Conservation (phyloP, 2,888 invertebrate species). For the Papilio gigon region DNA sequence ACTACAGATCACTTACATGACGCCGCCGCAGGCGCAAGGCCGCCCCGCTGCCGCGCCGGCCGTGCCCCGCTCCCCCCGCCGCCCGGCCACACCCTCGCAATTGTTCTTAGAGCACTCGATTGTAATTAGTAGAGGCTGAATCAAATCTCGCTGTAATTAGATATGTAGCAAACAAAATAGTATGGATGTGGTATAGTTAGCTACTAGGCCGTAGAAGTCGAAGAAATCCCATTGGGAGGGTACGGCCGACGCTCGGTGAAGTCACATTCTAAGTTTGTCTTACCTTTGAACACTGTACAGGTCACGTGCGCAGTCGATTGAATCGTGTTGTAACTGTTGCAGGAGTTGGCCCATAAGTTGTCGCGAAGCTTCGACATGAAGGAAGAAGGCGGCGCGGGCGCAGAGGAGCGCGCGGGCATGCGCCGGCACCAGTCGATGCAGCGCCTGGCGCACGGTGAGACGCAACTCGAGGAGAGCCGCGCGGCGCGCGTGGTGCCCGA, state of each 20-base stretch:
- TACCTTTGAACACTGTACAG: slow-evolving; percentile 12
- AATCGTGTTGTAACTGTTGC: slow-evolving; percentile 47
- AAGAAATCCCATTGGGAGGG: slow-evolving; percentile 25
- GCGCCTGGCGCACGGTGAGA: slow-evolving; percentile 85
- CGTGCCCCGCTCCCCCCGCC: slow-evolving; percentile 64
- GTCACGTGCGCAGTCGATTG: too few species aligned
- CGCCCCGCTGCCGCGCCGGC: slow-evolving; percentile 49
- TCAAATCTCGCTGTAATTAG: slow-evolving; percentile 74
- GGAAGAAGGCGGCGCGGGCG: slow-evolving; percentile 88
- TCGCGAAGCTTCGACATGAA: slow-evolving; percentile 95
- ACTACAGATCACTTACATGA: slow-evolving; percentile 73
- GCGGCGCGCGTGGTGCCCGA: slow-evolving; percentile 88
- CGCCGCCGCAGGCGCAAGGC: slow-evolving; percentile 80
- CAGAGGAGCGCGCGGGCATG: slow-evolving; percentile 85
- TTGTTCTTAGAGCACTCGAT: slow-evolving; percentile 71
- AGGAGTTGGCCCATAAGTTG: slow-evolving; percentile 94
- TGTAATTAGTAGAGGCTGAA: slow-evolving; percentile 80
- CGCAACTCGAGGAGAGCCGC: slow-evolving; percentile 75
- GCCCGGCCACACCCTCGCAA: slow-evolving; percentile 75
- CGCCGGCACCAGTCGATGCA: slow-evolving; percentile 90
- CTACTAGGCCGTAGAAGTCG: slow-evolving; percentile 58
- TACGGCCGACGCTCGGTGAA: slow-evolving; percentile 36
- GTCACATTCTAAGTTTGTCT: slow-evolving; percentile 6
- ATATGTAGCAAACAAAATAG: slow-evolving; percentile 74
- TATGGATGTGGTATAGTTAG: slow-evolving; percentile 76